Evolutionary conservation across 2,113 vertebrate species (phyloP), one percentile per base, ranked within the genome.

Genomic region (Anguilla japonica): DNA sequence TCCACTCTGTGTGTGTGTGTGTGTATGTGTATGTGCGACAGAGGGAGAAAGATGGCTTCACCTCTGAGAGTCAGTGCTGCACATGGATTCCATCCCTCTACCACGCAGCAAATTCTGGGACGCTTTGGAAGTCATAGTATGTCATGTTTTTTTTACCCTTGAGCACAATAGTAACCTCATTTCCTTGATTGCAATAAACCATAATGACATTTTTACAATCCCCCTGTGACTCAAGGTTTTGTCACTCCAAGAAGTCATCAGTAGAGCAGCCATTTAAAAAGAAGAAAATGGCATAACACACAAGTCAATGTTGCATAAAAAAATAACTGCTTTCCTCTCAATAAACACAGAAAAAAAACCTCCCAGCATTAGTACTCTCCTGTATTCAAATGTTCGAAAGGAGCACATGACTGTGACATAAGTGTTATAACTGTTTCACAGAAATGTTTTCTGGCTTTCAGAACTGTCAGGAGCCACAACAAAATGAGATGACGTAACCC

Each of bases 111-210:
- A 34, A 11, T 11, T 9, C 71, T 75, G 71, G 63, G n/a, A 75
- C 11, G n/a, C 26, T 75, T 75, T 75, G 71, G 71, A 75, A 29
- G 71, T 67, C 14, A 60, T 3, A 46, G 22, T 26, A n/a, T 34
- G 18, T 26, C 60, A 14, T 75, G 6, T 75, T 34, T n/a, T 34
- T 75, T 34, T n/a, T 34, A 34, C 71, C n/a, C 71, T 75, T 34
- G 9, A 75, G n/a, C 71, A 75, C 71, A 75, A 75, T 34, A 34
- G 71, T 75, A 75, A 9, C n/a, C 26, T 34, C 7, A 75, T 29
- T 75, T 75, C 71, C 11, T n/a, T 75, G n/a, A 75, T 75, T 29
- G n/a, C 34, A 75, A 75, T 75, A 75, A 75, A 75, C 71, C 71
- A 75, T 6, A n/a, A 14, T 75, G n/a, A 34, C 11, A 75, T 75